Conservation (phyloP, 2,797 vertebrate genomes). For the Hyperoplus immaculatus region DNA sequence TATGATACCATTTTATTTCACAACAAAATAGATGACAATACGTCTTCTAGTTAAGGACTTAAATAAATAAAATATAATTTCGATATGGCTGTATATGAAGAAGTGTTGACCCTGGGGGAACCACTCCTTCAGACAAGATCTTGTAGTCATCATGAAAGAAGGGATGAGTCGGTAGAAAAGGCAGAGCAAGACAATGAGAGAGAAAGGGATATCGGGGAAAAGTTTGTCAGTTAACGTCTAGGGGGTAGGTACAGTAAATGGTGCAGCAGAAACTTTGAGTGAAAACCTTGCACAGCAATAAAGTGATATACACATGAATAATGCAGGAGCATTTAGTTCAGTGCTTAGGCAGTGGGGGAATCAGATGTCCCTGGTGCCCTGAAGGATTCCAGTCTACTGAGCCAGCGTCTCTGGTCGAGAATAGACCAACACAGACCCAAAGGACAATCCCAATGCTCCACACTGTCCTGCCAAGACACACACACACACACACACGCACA, state of each 20-base stretch:
- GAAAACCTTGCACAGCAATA: constrained; percentile 86
- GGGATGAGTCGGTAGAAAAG: constrained; percentile 15
- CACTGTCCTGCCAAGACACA: constrained; percentile 56
- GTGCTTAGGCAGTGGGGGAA: constrained; percentile 81
- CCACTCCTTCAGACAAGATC: constrained; percentile 38
- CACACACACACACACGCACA: constrained; percentile 12
- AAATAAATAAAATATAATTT: too few species aligned
- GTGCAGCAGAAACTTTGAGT: constrained; percentile 78
- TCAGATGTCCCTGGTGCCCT: constrained; percentile 83
- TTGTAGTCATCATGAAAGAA: constrained; percentile 50
- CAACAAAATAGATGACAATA: too few species aligned
- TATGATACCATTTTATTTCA: too few species aligned
- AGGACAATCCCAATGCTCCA: constrained; percentile 68
- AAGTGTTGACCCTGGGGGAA: constrained; percentile 3
- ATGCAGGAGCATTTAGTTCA: constrained; percentile 86
- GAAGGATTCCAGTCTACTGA: constrained; percentile 84
- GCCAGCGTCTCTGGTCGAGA: constrained; percentile 82
- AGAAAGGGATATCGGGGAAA: constrained; percentile 25
- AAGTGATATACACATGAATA: constrained; percentile 87
- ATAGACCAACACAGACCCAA: constrained; percentile 70
- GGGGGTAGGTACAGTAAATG: constrained; percentile 72
- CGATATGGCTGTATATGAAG: neutral
- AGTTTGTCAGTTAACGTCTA: constrained; percentile 70
- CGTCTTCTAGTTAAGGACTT: too few species aligned
- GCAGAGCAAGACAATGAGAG: constrained; percentile 3